Evolutionary conservation across 2,113 vertebrate genomes (phyloP).

Genomic region (Amblyornis subalaris): DNA sequence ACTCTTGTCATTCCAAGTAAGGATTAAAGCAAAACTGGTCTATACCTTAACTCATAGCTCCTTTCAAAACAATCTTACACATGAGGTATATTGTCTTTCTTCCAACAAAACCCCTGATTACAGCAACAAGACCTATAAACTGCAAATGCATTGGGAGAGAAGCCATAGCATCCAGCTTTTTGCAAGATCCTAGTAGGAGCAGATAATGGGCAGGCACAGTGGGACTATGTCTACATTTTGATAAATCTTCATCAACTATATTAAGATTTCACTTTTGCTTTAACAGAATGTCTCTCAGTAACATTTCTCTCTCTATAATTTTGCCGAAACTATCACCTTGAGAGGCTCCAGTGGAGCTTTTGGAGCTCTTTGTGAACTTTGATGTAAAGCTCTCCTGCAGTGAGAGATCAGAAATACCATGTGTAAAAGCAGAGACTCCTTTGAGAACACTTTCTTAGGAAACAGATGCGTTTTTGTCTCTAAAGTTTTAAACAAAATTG

Average conservation of each 20-base stretch:
- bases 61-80: not conserved
- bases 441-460: conserved; percentile 25
- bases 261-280: conserved; percentile 13
- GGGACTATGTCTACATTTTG: not conserved
- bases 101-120: not conserved
- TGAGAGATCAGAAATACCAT: conserved; percentile 14
- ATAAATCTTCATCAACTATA: not conserved
- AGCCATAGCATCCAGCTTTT: not conserved
- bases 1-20: not conserved
- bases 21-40: not conserved
- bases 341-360: conserved; percentile 9
- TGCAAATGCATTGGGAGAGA: not conserved
- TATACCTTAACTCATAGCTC: not conserved
- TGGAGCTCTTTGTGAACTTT: not conserved
- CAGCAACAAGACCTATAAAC: not conserved
- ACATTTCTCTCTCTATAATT: not conserved
- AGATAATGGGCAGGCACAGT: not conserved
- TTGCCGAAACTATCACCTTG: not conserved
- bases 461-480: conserved; percentile 22
- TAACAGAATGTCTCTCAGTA: not conserved
- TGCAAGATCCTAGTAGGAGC: not conserved
- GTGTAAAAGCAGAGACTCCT: conserved; percentile 28
- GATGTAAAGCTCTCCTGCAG: conserved; percentile 18
- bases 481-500: conserved; percentile 22
- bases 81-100: not conserved